A percentile compares a stretch with the other conserved stretches of the same genome.
Conservation (phyloP, 2,888 invertebrate genomes). For the Conchocele bisecta region DNA sequence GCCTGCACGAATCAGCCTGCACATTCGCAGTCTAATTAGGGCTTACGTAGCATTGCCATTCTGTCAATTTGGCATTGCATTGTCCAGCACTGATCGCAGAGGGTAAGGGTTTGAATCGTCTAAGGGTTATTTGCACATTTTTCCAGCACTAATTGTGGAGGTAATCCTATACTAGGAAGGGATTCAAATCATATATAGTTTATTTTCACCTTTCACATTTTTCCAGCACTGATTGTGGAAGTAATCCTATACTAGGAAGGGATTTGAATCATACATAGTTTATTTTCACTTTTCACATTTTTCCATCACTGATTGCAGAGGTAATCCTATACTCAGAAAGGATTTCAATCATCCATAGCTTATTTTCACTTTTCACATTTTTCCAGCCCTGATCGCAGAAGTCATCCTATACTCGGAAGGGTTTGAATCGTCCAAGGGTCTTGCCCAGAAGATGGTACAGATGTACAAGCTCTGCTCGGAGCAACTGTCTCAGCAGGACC, state of each 20-base stretch:
- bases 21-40: too few relatives aligned
- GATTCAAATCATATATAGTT: background rate
- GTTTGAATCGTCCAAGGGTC: slow-evolving; percentile 92
- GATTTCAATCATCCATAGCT: background rate
- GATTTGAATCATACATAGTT: background rate
- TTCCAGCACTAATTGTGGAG: slow-evolving; percentile 68
- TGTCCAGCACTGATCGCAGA: too few relatives aligned
- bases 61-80: too few relatives aligned
- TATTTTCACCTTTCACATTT: background rate
- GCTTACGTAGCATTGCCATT: too few relatives aligned
- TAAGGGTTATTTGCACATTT: too few relatives aligned
- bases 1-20: too few relatives aligned
- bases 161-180: slow-evolving; percentile 84
- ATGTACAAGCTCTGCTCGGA: slow-evolving; percentile 96
- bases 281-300: background rate
- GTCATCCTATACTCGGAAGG: slow-evolving; percentile 97
- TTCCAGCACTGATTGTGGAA: slow-evolving; percentile 67
- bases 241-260: slow-evolving; percentile 83
- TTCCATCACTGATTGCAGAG: slow-evolving; percentile 87
- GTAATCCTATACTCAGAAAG: slow-evolving; percentile 97
- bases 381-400: slow-evolving; percentile 87
- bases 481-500: slow-evolving; percentile 94
- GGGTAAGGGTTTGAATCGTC: too few relatives aligned
- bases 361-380: background rate
- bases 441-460: slow-evolving; percentile 96